A percentile compares a stretch with the other conserved stretches of the same genome.
Conservation (phyloP, 2,797 vertebrate genomes). For the Lagorchestes hirsutus region DNA sequence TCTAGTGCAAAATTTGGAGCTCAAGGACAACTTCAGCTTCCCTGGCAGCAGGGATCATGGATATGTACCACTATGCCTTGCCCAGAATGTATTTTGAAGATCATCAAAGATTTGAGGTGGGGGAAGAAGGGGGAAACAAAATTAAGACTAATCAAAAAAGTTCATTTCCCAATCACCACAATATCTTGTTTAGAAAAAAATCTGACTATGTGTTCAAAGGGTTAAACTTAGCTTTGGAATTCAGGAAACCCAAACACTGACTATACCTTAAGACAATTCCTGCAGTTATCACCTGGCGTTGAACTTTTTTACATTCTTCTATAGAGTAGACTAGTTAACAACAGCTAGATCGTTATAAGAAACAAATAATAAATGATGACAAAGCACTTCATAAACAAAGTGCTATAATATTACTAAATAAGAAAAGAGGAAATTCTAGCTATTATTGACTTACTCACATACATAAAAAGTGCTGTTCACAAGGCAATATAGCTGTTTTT, state of each 20-base stretch:
- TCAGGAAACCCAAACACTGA: rapidly evolving
- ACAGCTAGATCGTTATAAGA: not conserved
- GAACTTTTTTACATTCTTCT: not conserved
- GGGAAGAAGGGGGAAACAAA: not conserved
- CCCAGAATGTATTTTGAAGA: not conserved
- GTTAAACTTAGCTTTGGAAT: not conserved
- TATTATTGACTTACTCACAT: not conserved
- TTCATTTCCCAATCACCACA: rapidly evolving
- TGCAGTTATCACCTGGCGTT: rapidly evolving
- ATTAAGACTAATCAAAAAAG: not conserved
- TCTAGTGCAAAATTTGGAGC: not conserved
- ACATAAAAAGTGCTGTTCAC: not conserved
- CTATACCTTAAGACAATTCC: not conserved
- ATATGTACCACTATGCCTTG: not conserved
- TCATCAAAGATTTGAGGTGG: not conserved
- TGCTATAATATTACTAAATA: not conserved
- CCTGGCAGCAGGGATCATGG: not conserved
- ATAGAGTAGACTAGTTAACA: not conserved
- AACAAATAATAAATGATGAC: not conserved
- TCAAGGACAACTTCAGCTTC: not conserved
- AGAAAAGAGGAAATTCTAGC: not conserved
- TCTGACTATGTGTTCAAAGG: not conserved
- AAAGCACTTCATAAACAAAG: not conserved
- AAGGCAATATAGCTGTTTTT: not conserved
- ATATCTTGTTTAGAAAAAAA: not conserved